phyloP scores from a whole-genome alignment of 2,797 vertebrate genomes.

The Menidia menidia region DNA sequence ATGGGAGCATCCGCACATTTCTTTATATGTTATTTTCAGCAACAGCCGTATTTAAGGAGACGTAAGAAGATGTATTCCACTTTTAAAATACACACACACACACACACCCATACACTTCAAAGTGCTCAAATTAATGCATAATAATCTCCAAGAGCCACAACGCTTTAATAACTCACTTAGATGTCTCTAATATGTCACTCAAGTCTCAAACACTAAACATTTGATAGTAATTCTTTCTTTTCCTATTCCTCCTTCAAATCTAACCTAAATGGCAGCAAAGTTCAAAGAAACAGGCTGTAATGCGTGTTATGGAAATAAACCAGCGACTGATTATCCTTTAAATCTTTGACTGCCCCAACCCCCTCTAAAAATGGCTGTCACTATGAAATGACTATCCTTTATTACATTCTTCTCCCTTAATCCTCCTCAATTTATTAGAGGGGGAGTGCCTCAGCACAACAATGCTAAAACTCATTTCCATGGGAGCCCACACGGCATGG shows the following conservation, averaged over 20 bases:
- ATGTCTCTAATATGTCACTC: slow-evolving; percentile 78
- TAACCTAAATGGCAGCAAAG: slow-evolving; percentile 79
- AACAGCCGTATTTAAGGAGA: slow-evolving; percentile 41
- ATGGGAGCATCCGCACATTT: slow-evolving; percentile 15
- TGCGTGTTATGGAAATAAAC: slow-evolving; percentile 91
- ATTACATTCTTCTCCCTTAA: slow-evolving; percentile 93
- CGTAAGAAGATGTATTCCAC: slow-evolving; percentile 36
- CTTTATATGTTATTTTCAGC: slow-evolving; percentile 41
- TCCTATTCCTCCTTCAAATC: slow-evolving; percentile 58
- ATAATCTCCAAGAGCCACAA: slow-evolving; percentile 80
- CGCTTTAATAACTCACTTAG: slow-evolving; percentile 80
- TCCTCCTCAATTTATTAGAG: slow-evolving; percentile 94
- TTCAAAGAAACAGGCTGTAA: slow-evolving; percentile 84
- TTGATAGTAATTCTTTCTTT: slow-evolving; percentile 63
- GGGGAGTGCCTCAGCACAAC: slow-evolving; percentile 77
- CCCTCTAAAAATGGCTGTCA: slow-evolving; percentile 91
- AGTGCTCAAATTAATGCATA: slow-evolving; percentile 80
- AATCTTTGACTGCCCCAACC: slow-evolving; percentile 89
- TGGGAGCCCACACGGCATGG: slow-evolving; percentile 92
- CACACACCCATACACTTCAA: slow-evolving; percentile 73
- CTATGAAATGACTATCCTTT: slow-evolving; percentile 91
- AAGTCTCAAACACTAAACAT: slow-evolving; percentile 74
- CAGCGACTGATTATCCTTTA: slow-evolving; percentile 91
- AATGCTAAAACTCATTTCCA: slow-evolving; percentile 91
- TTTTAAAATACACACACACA: slow-evolving; percentile 31